Evolutionary conservation across 2,797 vertebrate genomes (phyloP).

Genomic region (Eulemur albifrons): DNA sequence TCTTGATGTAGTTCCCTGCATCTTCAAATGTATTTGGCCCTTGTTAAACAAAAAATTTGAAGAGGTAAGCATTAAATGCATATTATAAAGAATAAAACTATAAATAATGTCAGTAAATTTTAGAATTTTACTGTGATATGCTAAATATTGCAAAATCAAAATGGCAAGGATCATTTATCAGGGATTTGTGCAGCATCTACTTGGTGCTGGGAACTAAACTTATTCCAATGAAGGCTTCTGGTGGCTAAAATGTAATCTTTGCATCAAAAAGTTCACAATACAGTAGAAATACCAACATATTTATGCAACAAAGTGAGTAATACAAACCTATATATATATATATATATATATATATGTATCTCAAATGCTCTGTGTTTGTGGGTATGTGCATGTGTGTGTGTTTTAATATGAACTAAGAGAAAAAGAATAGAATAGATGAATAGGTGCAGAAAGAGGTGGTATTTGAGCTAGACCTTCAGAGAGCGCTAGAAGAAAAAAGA

Average conservation of each 20-base stretch:
- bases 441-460: background rate
- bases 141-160: background rate
- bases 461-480: background rate
- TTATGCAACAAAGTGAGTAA: background rate
- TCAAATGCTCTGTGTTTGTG: background rate
- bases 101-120: background rate
- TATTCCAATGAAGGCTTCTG: background rate
- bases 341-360: background rate
- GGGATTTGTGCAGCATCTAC: background rate
- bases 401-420: background rate
- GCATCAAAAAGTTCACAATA: background rate
- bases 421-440: background rate
- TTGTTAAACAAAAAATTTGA: slow-evolving; percentile 48
- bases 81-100: background rate
- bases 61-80: background rate
- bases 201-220: background rate
- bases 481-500: background rate
- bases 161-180: background rate
- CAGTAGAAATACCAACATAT: background rate
- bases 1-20: slow-evolving; percentile 86
- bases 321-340: background rate
- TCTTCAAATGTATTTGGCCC: slow-evolving; percentile 87
- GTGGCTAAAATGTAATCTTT: background rate
- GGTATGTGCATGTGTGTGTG: rapidly evolving
- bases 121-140: background rate